These are phyloP conservation scores for Fundulus diaphanus DNA, from an alignment of 2,797 vertebrate species.

Conservation along the genomic window DNA sequence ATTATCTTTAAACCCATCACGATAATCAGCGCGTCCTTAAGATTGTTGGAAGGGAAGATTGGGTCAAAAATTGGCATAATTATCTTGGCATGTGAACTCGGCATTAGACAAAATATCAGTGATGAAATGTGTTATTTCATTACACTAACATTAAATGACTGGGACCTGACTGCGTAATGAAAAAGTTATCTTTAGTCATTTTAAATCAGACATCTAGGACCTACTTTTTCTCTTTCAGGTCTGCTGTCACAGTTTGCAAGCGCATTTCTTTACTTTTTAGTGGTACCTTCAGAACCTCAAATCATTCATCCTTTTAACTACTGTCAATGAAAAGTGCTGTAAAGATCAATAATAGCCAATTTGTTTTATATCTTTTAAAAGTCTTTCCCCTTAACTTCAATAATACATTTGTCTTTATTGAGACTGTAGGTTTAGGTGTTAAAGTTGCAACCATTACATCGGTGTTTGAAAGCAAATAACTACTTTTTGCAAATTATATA, in stretches of 20 bases:
- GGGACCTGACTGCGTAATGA: neutral
- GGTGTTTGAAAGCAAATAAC: neutral
- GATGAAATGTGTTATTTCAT: too few relatives aligned
- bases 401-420: neutral
- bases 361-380: neutral
- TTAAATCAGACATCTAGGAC: neutral
- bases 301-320: neutral
- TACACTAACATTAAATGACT: neutral
- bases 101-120: too few relatives aligned
- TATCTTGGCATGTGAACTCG: too few relatives aligned
- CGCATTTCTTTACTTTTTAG: neutral
- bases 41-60: too few relatives aligned
- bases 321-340: neutral
- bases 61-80: too few relatives aligned
- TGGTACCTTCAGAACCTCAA: neutral
- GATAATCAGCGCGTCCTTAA: too few relatives aligned
- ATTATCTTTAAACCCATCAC: too few relatives aligned
- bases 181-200: neutral
- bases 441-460: neutral
- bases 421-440: neutral
- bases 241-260: neutral
- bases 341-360: neutral
- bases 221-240: neutral
- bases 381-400: neutral
- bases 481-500: neutral